These are phyloP conservation scores for Cotesia congregata DNA, from an alignment of 2,888 invertebrate species.

Conservation along the genomic window DNA sequence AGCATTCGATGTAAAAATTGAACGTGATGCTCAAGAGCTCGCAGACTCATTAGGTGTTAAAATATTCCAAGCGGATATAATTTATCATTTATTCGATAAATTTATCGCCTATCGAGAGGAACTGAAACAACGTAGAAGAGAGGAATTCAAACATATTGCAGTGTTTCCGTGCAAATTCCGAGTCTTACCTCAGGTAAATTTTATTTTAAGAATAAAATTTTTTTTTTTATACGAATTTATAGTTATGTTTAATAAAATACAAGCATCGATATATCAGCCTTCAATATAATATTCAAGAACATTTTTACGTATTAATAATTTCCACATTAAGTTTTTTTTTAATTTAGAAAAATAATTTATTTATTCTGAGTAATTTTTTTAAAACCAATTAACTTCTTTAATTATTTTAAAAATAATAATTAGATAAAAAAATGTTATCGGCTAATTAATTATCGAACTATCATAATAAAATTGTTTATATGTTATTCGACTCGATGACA, in stretches of 20 bases:
- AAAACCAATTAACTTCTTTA: too few relatives aligned
- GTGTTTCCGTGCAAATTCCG: conserved; percentile 97
- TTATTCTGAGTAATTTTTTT: too few relatives aligned
- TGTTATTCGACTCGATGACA: not conserved
- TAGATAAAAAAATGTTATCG: not conserved
- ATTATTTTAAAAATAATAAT: too few relatives aligned
- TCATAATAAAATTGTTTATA: conserved; percentile 15
- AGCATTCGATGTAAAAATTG: conserved; percentile 99
- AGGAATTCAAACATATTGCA: conserved; percentile 96
- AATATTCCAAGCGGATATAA: conserved; percentile 99
- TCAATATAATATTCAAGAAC: too few relatives aligned
- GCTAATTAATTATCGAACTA: not conserved
- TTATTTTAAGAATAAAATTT: conserved; percentile 30
- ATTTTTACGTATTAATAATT: too few relatives aligned
- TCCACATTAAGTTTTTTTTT: too few relatives aligned
- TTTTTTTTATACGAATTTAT: not conserved
- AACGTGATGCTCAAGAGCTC: conserved; percentile 97
- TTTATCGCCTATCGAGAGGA: conserved; percentile 95
- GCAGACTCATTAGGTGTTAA: conserved; percentile 94
- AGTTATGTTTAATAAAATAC: not conserved
- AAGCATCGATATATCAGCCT: too few relatives aligned
- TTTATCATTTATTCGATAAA: conserved; percentile 99
- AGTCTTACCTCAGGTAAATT: conserved; percentile 78
- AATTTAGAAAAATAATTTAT: too few relatives aligned
- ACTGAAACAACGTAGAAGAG: conserved; percentile 89